These are phyloP conservation scores for Mesopsocus fuscifrons DNA, from an alignment of 2,888 invertebrate genomes.

Conservation along the genomic window DNA sequence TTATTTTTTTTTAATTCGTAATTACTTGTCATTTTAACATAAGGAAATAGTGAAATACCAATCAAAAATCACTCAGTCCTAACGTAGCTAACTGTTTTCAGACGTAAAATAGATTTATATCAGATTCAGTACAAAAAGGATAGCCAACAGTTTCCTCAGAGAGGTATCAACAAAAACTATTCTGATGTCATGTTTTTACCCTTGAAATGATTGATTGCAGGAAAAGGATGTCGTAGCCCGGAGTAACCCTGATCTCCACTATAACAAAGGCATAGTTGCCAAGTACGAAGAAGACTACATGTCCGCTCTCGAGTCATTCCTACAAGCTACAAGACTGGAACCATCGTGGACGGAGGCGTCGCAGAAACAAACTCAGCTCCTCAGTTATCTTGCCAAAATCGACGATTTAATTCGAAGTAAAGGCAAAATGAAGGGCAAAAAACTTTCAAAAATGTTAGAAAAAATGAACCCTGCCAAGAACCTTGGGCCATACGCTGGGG, in stretches of 20 bases:
- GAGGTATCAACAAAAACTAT: no score
- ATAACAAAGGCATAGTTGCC: slow-evolving; percentile 63
- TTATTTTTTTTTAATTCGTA: no score
- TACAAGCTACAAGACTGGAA: slow-evolving; percentile 45
- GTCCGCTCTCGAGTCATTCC: slow-evolving; percentile 47
- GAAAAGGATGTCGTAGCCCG: slow-evolving; percentile 49
- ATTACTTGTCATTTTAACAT: no score
- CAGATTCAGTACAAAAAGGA: no score
- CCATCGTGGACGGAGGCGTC: slow-evolving; percentile 54
- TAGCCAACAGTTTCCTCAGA: no score
- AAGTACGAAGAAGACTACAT: slow-evolving; percentile 63
- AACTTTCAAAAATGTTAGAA: slow-evolving; percentile 47
- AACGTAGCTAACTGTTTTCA: no score
- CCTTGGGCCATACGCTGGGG: slow-evolving; percentile 27
- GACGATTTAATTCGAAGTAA: slow-evolving; percentile 40
- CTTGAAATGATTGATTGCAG: slow-evolving; percentile 26
- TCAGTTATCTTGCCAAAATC: slow-evolving; percentile 43
- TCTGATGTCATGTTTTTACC: no score
- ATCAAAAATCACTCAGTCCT: no score
- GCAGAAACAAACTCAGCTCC: slow-evolving; percentile 37
- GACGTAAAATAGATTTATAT: no score
- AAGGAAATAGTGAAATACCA: no score
- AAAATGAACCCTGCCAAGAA: slow-evolving; percentile 13
- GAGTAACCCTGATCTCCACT: slow-evolving; percentile 61
- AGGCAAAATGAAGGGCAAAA: slow-evolving; percentile 57